Base-by-base conservation (phyloP, 2,888 invertebrate species). In the Habroteleia sp. region DNA sequence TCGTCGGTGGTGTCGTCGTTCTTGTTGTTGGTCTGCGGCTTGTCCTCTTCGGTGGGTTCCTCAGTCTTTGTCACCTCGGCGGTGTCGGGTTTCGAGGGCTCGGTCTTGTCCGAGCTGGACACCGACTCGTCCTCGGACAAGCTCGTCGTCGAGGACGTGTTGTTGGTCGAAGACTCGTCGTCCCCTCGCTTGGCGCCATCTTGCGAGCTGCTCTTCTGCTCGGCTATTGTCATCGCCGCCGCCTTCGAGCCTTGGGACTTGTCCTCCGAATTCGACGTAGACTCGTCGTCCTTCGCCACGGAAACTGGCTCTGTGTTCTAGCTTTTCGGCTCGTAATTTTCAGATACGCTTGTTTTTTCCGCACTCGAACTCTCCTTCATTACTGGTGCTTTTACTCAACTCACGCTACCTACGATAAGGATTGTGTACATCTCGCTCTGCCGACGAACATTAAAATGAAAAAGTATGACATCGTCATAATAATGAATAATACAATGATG, bases 1-100 rank as follows among this genome's bases (percentile, higher is more conserved):
- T 90, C 90, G 74, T 90, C 90, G 1, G 89, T 86, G n/a, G 84
- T 84, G 39, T 85, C 87, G 17, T 88, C 87, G 37, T 84, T 85
- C 31, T 82, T 82, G 2, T 33, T 66, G 33, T 60, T 72, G 7
- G 33, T 10, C 35, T 52, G 60, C 3, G 60, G 20, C 37, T 62
- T 50, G 8, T 56, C 50, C 8, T 14, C 46, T n/a, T 31, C 46
- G 23, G 6, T 4, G 6, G 29, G 5, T 37, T 60, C 42, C 25
- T 69, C 63, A 5, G 37, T 50, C 42, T 50, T 52, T 2, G 44
- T 33, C 37, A 8, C 10, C 23, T 52, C 25, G 3, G 20, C 27
- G 23, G 44, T 20, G 14, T 81, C 79, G 8, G 79, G 74, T 41
- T 84, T 84, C 10, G 83, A 83, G 1, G 86, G 77, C 29, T 86